Evolutionary conservation across 2,797 vertebrate genomes (phyloP), one percentile per base, ranked within the genome.

Genomic region (Molothrus ater): DNA sequence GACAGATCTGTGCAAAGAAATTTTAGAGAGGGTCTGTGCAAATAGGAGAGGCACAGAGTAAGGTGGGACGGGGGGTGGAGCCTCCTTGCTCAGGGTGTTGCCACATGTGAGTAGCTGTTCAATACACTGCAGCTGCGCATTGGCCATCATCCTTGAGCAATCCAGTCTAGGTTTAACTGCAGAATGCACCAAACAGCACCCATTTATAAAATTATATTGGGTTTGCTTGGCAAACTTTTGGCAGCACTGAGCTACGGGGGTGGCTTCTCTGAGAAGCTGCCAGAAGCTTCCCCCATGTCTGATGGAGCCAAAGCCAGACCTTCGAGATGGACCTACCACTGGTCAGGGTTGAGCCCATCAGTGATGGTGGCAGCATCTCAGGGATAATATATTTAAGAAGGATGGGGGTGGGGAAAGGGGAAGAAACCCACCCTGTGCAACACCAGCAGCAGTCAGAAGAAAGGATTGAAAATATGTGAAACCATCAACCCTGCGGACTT

Each of bases 341-440:
- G 36, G 5, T 25, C 40, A 48, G 36, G 14, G 8, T 9, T 14
- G 14, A 69, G 31, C 4, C 14, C 24, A n/a, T 31, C 26, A 42
- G 34, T 9, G 12, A 26, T 1, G 1, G 36, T 6, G 11, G n/a
- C 7, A 22, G 7, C 7, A 11, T 15, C 43, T 64, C 43, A 74
- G 50, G 17, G 34, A 42, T 6, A 24, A 29, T 10, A 13, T 25
- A 22, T 17, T 68, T 42, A 51, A 29, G 8, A 63, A 68, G 34
- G 6, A 7, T 9, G 7, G 21, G 11, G 17, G 4, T 2, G 5
- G 8, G 3, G 16, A 3, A 12, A 7, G 36, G 22, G 13, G 7
- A 34, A 32, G 19, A 47, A 71, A 51, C 10, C 11, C 17, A 17
- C 6, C 31, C 4, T 64, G 6, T 17, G 8, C 25, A 64, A 25